phyloP scores from a whole-genome alignment of 2,113 vertebrate genomes.

The Megaceryle torquata region DNA sequence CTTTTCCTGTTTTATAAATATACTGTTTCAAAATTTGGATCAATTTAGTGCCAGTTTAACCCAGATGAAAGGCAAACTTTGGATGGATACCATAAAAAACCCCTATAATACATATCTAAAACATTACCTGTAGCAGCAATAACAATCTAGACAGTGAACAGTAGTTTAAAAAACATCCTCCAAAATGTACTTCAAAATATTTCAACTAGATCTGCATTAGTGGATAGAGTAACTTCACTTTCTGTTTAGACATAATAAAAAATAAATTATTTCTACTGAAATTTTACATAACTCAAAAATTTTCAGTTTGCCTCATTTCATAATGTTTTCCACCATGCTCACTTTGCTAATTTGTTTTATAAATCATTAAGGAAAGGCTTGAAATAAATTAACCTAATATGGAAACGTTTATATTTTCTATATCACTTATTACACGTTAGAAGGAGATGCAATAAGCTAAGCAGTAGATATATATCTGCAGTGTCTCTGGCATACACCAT shows the following conservation, averaged over 20 bases:
- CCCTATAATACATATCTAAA: neutral
- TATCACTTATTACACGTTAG: neutral
- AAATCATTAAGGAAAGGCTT: neutral
- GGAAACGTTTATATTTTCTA: neutral
- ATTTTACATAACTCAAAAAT: neutral
- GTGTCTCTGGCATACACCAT: neutral
- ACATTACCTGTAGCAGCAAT: neutral
- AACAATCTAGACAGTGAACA: neutral
- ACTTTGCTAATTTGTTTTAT: neutral
- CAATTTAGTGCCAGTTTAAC: neutral
- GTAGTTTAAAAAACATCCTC: neutral
- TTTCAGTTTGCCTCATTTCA: neutral
- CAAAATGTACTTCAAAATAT: neutral
- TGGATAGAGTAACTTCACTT: neutral
- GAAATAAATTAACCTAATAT: neutral
- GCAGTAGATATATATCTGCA: neutral
- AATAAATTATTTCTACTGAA: neutral
- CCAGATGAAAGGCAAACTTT: neutral
- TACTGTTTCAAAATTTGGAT: neutral
- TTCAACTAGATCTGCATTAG: neutral
- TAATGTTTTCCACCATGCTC: neutral
- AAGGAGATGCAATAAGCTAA: conserved; percentile 13
- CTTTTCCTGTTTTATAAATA: neutral
- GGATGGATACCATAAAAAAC: neutral
- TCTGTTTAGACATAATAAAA: neutral